Evolutionary conservation across 2,888 invertebrate species (phyloP).

Genomic region (Hypena proboscidalis): DNA sequence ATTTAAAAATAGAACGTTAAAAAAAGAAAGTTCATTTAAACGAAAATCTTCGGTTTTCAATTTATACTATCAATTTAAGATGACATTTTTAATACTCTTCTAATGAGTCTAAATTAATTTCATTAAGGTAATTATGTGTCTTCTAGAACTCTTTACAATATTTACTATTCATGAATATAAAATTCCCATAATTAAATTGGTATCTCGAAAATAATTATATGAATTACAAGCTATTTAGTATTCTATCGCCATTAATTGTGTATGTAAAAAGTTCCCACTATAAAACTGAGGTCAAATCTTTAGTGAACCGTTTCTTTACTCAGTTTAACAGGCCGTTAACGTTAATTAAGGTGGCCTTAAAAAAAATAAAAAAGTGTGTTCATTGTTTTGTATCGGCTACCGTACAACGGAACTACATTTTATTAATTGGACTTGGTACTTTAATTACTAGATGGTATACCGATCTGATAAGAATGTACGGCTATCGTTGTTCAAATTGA

Average conservation of each 20-base stretch:
- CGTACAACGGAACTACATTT: conserved; percentile 68
- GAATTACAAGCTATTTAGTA: conserved; percentile 15
- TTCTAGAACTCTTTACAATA: conserved; percentile 6
- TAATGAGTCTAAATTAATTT: conserved; percentile 4
- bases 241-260: conserved; percentile 21
- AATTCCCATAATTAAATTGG: conserved; percentile 9
- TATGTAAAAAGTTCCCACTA: conserved; percentile 41
- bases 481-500: conserved; percentile 35
- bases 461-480: conserved; percentile 56
- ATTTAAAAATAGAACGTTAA: conserved; percentile 14
- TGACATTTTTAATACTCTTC: conserved; percentile 1
- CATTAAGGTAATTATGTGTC: conserved; percentile 3
- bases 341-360: conserved; percentile 70
- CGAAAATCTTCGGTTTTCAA: conserved; percentile 9
- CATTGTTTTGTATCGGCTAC: conserved; percentile 65
- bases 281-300: conserved; percentile 27
- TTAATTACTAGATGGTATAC: conserved; percentile 72
- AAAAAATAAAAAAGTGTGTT: conserved; percentile 61
- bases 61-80: conserved; percentile 16
- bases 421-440: conserved; percentile 76
- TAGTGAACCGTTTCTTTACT: conserved; percentile 36
- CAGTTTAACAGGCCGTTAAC: conserved; percentile 64
- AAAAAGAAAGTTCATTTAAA: conserved; percentile 22
- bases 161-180: conserved; percentile 39
- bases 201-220: conserved; percentile 14